Percentiles rank a stretch among this genome's conserved stretches.
Conservation (phyloP, 2,797 vertebrate genomes). For the Halcyon smyrnensis region DNA sequence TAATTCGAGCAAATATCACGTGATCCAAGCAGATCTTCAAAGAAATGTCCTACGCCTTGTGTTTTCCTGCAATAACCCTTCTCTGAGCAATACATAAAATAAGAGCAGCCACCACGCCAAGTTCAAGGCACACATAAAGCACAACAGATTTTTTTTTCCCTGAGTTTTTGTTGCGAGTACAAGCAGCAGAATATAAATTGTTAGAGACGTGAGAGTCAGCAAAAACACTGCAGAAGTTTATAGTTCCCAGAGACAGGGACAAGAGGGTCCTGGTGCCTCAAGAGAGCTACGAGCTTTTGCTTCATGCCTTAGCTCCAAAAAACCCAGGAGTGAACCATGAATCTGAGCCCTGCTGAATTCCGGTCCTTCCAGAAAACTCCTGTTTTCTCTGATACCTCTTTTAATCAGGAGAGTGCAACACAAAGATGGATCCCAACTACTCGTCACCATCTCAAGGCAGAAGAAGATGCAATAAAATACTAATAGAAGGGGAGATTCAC, state of each 20-base stretch:
- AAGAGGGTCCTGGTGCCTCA: neutral
- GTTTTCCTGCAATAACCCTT: neutral
- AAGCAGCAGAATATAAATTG: neutral
- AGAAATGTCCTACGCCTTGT: accelerated
- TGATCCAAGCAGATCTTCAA: neutral
- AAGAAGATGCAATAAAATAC: neutral
- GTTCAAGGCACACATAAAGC: neutral
- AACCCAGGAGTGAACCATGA: neutral
- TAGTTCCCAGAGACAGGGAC: neutral
- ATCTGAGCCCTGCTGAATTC: neutral
- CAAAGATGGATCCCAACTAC: neutral
- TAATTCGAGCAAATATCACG: neutral
- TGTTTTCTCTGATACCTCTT: neutral
- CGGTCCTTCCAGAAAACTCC: neutral
- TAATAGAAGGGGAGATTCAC: neutral
- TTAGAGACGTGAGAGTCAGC: neutral
- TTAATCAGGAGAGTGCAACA: neutral
- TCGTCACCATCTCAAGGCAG: neutral
- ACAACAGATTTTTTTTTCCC: neutral
- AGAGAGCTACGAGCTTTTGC: neutral
- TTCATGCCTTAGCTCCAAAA: neutral
- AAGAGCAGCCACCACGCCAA: neutral
- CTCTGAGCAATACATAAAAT: neutral
- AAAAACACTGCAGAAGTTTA: neutral
- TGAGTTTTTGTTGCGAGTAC: neutral